Conservation (phyloP, 2,113 vertebrate species). For the Anser brachyrhynchus region DNA sequence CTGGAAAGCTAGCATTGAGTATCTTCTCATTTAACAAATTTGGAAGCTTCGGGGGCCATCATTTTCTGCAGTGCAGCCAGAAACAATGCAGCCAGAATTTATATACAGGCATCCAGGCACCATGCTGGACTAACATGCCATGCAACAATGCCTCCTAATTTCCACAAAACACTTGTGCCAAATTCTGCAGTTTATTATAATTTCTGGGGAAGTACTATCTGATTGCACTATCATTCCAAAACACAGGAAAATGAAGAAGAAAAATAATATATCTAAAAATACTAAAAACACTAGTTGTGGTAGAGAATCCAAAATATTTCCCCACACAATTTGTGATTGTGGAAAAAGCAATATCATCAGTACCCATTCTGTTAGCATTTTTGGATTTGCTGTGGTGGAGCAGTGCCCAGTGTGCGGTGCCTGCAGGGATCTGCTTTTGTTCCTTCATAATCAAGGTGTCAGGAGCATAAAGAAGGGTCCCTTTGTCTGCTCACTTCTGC, state of each 20-base stretch:
- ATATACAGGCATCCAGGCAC: neutral
- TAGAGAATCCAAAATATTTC: neutral
- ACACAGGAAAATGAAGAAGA: neutral
- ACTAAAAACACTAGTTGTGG: neutral
- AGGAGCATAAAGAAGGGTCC: neutral
- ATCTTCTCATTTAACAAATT: neutral
- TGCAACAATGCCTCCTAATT: constrained; percentile 36
- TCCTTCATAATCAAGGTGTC: neutral
- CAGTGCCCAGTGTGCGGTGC: too few species aligned
- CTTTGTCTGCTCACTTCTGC: neutral
- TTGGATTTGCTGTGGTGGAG: neutral
- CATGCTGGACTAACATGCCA: neutral
- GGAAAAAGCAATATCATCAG: neutral
- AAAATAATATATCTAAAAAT: neutral
- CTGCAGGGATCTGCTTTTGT: neutral
- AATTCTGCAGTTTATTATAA: neutral
- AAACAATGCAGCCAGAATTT: neutral
- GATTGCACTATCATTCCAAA: neutral
- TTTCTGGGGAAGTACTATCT: neutral
- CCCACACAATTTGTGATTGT: neutral
- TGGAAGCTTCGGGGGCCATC: neutral
- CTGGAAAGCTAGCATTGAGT: neutral
- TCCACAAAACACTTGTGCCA: neutral
- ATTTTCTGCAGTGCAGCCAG: neutral
- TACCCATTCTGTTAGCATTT: neutral